Evolutionary conservation across 2,113 vertebrate species (phyloP).

Genomic region (Cervus canadensis): DNA sequence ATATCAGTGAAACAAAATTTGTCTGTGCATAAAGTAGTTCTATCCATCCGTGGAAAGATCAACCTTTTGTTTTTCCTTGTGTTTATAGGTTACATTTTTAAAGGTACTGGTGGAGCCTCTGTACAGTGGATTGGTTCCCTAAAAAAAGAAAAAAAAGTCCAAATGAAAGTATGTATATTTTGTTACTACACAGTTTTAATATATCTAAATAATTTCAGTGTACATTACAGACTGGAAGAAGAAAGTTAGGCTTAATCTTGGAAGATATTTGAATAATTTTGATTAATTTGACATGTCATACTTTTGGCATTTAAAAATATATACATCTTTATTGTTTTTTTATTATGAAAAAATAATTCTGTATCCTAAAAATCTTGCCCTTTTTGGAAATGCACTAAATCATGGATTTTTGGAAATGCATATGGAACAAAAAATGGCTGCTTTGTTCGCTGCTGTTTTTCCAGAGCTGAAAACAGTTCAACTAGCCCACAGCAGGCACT

Average conservation of each 20-base stretch:
- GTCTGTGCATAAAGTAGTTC: constrained; percentile 51
- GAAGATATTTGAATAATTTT: constrained; percentile 27
- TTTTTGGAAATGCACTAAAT: background rate
- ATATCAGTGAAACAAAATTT: constrained; percentile 46
- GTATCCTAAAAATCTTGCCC: background rate
- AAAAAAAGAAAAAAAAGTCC: constrained; percentile 38
- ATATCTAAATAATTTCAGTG: background rate
- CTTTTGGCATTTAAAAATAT: background rate
- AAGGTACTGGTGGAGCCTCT: constrained; percentile 96
- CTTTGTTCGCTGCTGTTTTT: background rate
- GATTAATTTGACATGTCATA: background rate
- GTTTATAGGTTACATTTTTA: constrained; percentile 96
- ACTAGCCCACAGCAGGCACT: background rate
- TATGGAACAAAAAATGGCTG: background rate
- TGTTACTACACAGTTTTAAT: constrained; percentile 6
- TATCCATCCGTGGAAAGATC: constrained; percentile 76
- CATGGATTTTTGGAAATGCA: constrained; percentile 2
- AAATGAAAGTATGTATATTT: background rate
- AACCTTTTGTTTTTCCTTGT: constrained; percentile 83
- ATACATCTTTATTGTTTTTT: background rate
- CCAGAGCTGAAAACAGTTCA: background rate
- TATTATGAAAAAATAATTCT: background rate
- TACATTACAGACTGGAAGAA: background rate
- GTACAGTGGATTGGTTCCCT: constrained; percentile 97
- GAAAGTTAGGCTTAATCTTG: background rate